phyloP scores from a whole-genome alignment of 2,888 invertebrate genomes.

The Bedellia somnulentella region DNA sequence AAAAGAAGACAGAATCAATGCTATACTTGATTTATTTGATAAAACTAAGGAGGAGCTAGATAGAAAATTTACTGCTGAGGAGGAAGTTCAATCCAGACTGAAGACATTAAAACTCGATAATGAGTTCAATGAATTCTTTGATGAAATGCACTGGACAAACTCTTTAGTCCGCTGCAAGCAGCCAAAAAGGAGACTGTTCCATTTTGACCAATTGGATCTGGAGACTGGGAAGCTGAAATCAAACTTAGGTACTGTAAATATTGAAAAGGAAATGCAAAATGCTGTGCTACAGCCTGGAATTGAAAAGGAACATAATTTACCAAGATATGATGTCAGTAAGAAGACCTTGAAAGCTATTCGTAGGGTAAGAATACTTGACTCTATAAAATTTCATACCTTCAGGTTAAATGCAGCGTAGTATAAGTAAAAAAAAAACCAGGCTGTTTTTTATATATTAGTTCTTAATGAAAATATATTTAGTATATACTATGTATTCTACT shows the following conservation, averaged over 20 bases:
- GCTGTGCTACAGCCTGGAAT: conserved; percentile 66
- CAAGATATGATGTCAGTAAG: conserved; percentile 60
- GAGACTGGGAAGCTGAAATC: conserved; percentile 45
- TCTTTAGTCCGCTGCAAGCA: conserved; percentile 26
- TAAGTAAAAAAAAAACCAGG: no score
- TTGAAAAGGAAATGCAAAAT: conserved; percentile 64
- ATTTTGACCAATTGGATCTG: conserved; percentile 34
- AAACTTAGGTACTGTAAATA: conserved; percentile 36
- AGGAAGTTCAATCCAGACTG: conserved; percentile 28
- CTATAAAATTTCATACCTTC: conserved; percentile 1
- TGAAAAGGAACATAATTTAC: conserved; percentile 64
- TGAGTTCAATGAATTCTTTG: conserved; percentile 36
- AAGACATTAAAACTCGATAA: conserved; percentile 30
- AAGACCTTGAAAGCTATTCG: conserved; percentile 58
- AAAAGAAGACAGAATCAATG: conserved; percentile 24
- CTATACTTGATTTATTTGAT: conserved; percentile 30
- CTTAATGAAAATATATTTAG: no score
- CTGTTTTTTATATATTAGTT: no score
- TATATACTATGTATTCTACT: no score
- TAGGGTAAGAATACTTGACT: conserved; percentile 34
- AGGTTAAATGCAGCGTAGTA: no score
- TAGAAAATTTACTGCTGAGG: conserved; percentile 19
- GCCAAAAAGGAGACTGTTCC: conserved; percentile 21
- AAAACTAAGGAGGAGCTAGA: conserved; percentile 38
- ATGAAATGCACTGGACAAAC: conserved; percentile 41